Conservation (phyloP, 30 jellyfish, hydroid and myxozoan species). For the Calvadosia cruxmelitensis region DNA sequence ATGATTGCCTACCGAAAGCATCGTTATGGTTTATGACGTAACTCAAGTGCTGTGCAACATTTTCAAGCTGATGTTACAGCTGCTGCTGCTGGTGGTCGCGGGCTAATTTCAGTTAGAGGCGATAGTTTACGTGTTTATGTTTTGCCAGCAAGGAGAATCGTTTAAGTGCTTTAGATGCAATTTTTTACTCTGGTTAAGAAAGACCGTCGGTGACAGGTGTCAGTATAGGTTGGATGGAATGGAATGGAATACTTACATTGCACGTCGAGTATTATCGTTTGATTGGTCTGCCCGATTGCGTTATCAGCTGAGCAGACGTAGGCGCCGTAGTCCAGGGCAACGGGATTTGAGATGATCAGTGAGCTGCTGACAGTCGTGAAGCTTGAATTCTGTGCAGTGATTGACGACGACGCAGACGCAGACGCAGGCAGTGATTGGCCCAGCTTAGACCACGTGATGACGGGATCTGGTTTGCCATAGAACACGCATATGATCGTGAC, state of each 20-base stretch:
- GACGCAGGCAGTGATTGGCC: constrained; percentile 16
- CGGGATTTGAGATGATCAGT: background rate
- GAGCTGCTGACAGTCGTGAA: constrained; percentile 16
- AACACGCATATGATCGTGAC: constrained; percentile 20
- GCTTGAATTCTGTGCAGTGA: constrained; percentile 16
- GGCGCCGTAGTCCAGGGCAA: constrained; percentile 1
- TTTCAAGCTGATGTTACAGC: no score
- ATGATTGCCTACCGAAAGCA: no score
- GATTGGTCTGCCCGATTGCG: background rate
- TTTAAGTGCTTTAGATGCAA: no score
- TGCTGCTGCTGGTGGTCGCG: no score
- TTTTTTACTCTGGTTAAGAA: no score
- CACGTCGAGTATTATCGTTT: background rate
- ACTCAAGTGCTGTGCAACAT: no score
- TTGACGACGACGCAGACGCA: background rate
- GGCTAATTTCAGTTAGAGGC: no score
- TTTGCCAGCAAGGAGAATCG: no score
- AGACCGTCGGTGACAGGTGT: no score
- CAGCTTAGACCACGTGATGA: constrained; percentile 29
- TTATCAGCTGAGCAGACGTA: constrained; percentile 13
- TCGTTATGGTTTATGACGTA: no score
- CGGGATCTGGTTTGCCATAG: constrained; percentile 52
- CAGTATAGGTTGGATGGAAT: no score
- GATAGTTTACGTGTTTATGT: no score
- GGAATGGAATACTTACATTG: constrained; percentile 2